These are phyloP conservation scores for Scrobipalpa atriplicella DNA, from an alignment of 2,888 invertebrate genomes.

Conservation along the genomic window DNA sequence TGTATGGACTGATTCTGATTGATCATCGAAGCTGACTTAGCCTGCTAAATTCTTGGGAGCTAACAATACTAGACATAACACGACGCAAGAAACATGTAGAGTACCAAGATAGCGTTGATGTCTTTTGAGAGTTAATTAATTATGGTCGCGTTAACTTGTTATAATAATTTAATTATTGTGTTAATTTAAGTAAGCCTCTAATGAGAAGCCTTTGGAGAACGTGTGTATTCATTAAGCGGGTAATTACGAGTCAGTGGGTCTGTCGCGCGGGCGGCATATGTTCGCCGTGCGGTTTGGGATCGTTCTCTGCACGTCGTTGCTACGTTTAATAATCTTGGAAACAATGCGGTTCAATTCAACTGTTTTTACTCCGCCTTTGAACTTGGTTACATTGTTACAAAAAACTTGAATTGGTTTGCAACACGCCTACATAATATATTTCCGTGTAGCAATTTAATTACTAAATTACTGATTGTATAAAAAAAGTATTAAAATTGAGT, in stretches of 20 bases:
- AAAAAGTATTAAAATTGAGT: too few relatives aligned
- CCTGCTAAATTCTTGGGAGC: neutral
- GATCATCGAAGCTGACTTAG: too few relatives aligned
- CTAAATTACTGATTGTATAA: too few relatives aligned
- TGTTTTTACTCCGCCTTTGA: too few relatives aligned
- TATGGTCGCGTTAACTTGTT: neutral
- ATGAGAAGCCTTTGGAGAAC: neutral
- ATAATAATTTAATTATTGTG: conserved; percentile 6
- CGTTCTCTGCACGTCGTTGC: neutral
- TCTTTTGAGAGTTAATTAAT: neutral
- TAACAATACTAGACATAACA: too few relatives aligned
- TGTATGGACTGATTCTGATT: too few relatives aligned
- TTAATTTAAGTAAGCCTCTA: neutral
- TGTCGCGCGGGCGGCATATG: conserved; percentile 2
- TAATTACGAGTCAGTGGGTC: neutral
- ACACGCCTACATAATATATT: too few relatives aligned
- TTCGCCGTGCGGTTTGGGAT: neutral
- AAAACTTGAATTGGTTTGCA: too few relatives aligned
- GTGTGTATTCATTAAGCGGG: conserved; percentile 1
- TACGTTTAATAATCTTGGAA: too few relatives aligned
- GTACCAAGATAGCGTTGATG: neutral
- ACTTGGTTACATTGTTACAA: too few relatives aligned
- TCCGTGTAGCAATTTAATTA: too few relatives aligned
- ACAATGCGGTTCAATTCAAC: too few relatives aligned
- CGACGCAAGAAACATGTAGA: neutral